These are phyloP conservation scores for Paralichthys olivaceus DNA, from an alignment of 2,113 vertebrate genomes.

Conservation along the genomic window DNA sequence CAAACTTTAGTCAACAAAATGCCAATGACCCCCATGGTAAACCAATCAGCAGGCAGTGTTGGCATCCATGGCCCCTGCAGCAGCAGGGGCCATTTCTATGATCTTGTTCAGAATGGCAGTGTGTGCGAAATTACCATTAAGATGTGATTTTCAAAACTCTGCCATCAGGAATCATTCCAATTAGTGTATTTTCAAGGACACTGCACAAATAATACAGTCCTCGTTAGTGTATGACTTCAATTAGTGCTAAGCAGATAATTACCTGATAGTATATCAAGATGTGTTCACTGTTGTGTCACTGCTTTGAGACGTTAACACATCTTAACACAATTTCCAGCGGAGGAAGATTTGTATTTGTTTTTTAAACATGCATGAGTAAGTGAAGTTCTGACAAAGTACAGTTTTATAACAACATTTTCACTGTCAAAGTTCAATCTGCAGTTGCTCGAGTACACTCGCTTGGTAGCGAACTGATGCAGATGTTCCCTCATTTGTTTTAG, in stretches of 20 bases:
- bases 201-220: conserved; percentile 33
- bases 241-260: conserved; percentile 62
- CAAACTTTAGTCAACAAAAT: too few species aligned
- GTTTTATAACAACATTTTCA: neutral
- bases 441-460: conserved; percentile 41
- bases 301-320: conserved; percentile 14
- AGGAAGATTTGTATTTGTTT: neutral
- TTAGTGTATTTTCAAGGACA: conserved; percentile 49
- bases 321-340: neutral
- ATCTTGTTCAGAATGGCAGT: conserved; percentile 33
- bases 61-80: too few species aligned
- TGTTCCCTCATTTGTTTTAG: conserved; percentile 69
- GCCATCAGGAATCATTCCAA: conserved; percentile 13
- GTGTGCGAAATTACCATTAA: conserved; percentile 36
- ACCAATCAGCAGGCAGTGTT: too few species aligned
- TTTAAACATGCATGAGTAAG: neutral
- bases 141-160: conserved; percentile 34
- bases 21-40: too few species aligned
- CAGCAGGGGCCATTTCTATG: conserved; percentile 18
- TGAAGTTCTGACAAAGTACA: neutral
- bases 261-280: conserved; percentile 50
- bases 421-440: conserved; percentile 30
- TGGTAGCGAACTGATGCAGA: conserved; percentile 72
- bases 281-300: conserved; percentile 44
- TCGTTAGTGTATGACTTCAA: conserved; percentile 33